Conservation (phyloP, 2,113 vertebrate genomes). For the Dipodomys ordii region DNA sequence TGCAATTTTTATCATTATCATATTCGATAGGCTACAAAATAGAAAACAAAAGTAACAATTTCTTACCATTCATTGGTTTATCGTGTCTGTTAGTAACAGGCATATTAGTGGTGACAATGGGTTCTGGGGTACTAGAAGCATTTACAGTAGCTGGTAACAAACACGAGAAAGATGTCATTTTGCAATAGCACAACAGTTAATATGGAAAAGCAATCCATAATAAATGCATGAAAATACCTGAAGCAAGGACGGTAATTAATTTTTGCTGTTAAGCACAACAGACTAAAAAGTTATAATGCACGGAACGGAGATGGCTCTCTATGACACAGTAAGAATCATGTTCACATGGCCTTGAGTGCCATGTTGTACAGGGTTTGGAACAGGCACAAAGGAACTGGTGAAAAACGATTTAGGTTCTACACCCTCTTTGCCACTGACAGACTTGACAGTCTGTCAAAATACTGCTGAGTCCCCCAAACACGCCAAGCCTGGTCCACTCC, state of each 20-base stretch:
- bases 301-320: conserved; percentile 57
- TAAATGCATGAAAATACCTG: conserved; percentile 81
- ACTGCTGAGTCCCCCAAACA: neutral
- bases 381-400: neutral
- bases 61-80: conserved; percentile 93
- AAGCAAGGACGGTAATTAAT: conserved; percentile 67
- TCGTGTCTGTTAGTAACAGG: conserved; percentile 93
- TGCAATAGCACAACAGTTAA: conserved; percentile 88
- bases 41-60: conserved; percentile 83
- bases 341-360: conserved; percentile 55
- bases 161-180: conserved; percentile 89
- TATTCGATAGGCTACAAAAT: conserved; percentile 76
- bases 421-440: neutral
- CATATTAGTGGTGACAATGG: conserved; percentile 96
- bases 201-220: conserved; percentile 84
- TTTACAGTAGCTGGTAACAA: conserved; percentile 91
- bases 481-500: neutral
- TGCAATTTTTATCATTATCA: conserved; percentile 18
- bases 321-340: conserved; percentile 76
- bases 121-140: conserved; percentile 90
- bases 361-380: neutral
- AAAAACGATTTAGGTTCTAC: neutral
- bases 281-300: conserved; percentile 65
- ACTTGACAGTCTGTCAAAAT: neutral
- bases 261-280: conserved; percentile 74